phyloP scores from a whole-genome alignment of 1,140 invertebrate species.

The Drosophila quadrilineata region DNA sequence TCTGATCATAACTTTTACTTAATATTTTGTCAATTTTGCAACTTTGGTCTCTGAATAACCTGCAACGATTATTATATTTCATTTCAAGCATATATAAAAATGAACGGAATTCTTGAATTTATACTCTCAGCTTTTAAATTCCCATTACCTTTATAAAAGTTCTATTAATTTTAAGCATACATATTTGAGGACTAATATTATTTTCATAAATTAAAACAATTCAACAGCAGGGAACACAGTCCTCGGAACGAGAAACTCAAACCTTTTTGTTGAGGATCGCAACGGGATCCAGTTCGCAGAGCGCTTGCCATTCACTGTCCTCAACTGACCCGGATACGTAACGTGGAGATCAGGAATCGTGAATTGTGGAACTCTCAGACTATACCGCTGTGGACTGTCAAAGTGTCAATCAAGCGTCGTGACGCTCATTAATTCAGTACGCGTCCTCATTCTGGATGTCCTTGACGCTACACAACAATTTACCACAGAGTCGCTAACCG shows the following conservation, averaged over 20 bases:
- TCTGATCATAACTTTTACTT: background rate
- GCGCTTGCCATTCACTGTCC: background rate
- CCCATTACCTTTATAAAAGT: background rate
- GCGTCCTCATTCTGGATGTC: slow-evolving; percentile 38
- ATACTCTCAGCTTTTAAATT: background rate
- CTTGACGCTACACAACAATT: slow-evolving; percentile 29
- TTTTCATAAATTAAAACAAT: slow-evolving; percentile 48
- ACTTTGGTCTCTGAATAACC: no score
- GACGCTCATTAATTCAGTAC: slow-evolving; percentile 40
- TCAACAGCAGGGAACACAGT: slow-evolving; percentile 39
- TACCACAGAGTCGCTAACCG: slow-evolving; percentile 14
- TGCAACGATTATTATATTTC: no score
- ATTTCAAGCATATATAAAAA: no score
- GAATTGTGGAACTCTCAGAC: background rate
- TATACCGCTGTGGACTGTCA: slow-evolving; percentile 39
- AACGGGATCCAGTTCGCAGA: slow-evolving; percentile 36
- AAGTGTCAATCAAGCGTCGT: slow-evolving; percentile 51
- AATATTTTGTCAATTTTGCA: no score
- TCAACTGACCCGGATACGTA: slow-evolving; percentile 31
- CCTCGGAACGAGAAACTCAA: slow-evolving; percentile 14
- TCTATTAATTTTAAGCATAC: background rate
- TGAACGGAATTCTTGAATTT: no score
- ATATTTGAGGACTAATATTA: slow-evolving; percentile 3
- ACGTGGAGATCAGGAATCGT: background rate
- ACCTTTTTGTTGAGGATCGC: slow-evolving; percentile 34